A percentile compares a stretch with the other conserved stretches of the same genome.
Evolutionary conservation across 2,888 invertebrate species (phyloP).

Genomic region (Rutpela maculata): DNA sequence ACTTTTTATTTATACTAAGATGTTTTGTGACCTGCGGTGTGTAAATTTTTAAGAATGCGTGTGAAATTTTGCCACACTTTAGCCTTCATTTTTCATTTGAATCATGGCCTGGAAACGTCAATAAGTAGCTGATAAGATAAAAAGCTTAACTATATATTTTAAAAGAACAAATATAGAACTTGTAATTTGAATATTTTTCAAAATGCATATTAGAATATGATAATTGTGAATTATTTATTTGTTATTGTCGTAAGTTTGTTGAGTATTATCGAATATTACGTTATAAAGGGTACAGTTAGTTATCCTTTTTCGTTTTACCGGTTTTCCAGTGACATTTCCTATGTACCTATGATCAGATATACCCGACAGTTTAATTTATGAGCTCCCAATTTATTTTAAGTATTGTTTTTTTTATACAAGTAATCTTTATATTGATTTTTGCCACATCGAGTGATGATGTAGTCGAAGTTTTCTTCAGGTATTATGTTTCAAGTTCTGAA

Average conservation of each 20-base stretch:
- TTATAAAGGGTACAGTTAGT: constrained; percentile 21
- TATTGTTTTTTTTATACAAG: too few relatives aligned
- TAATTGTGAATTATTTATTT: constrained; percentile 6
- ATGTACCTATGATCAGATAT: not conserved
- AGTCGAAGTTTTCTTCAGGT: too few relatives aligned
- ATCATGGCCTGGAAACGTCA: constrained; percentile 42
- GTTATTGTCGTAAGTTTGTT: constrained; percentile 15
- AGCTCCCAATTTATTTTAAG: too few relatives aligned
- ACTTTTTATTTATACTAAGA: not conserved
- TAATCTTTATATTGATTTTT: too few relatives aligned
- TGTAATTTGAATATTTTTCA: constrained; percentile 39
- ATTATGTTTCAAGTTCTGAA: too few relatives aligned
- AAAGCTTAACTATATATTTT: constrained; percentile 38
- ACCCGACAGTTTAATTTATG: not conserved
- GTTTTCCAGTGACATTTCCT: not conserved
- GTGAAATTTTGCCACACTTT: constrained; percentile 39
- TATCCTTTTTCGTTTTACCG: not conserved
- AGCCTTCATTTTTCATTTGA: constrained; percentile 38
- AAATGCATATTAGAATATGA: constrained; percentile 19
- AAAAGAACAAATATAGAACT: constrained; percentile 34
- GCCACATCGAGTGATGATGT: too few relatives aligned
- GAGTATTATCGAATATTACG: constrained; percentile 17
- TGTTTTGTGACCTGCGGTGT: not conserved
- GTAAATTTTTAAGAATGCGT: constrained; percentile 36
- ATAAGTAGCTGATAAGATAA: constrained; percentile 39